Base-by-base conservation (phyloP, 2,113 vertebrate species). In the Clarias batrachus region DNA sequence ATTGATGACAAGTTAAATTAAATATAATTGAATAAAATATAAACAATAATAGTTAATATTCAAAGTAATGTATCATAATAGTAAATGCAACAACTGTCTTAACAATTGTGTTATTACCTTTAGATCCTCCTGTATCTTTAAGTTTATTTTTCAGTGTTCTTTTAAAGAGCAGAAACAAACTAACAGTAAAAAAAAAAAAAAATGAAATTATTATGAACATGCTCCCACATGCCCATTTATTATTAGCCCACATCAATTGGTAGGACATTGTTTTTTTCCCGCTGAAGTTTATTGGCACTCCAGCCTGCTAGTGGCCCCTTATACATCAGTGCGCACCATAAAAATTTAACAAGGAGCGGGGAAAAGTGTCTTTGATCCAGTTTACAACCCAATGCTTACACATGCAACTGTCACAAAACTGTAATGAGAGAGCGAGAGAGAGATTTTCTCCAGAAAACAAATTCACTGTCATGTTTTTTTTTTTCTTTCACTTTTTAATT, bases 321-420 rank as follows among this genome's bases (percentile, higher is more conserved):
- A 88, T 88, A 93, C 85, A 85, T 92, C 92, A 90, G 89, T 86
- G 88, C 82, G 89, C 89, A 79, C 87, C 78, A 89, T 89, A 60
- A 88, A 88, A 88, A 89, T 91, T 84, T 85, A 91, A 90, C 80
- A 79, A 87, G 86, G 86, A 92, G 77, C 89, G 88, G 89, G 89
- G 88, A 63, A 85, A 68, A 56, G 87, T 9, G 59, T 7, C 93
- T 95, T 94, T 95, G 92, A 95, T 95, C 91, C 81, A 37, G 2
- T 85, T 89, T 83, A 86, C 5, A 85, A 88, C 90, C 86, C 86
- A 78, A 89, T 87, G 87, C 88, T 88, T 91, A 93, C 90, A 94
- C 68, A 84, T 80, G 74, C 65, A 79, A 56, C 60, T n/a, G 68
- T 92, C 91, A 93, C 91, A 86, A 92, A 93, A 91, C 17, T 70